Conservation (phyloP, 1,140 invertebrate species). For the Solen grandis region DNA sequence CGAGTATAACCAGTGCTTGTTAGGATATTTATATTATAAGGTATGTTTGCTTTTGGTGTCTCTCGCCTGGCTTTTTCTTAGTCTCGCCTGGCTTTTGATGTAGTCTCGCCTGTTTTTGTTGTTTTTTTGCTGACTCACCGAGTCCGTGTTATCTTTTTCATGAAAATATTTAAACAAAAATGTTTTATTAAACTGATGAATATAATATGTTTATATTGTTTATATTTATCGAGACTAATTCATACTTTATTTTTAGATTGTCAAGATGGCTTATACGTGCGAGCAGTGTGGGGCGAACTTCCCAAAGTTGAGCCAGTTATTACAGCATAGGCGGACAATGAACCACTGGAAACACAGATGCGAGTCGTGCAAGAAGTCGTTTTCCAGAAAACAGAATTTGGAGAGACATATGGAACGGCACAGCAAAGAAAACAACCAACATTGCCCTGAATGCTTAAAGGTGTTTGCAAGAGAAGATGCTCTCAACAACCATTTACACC, state of each 20-base stretch:
- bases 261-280: not conserved
- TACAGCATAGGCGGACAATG: not conserved
- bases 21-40: too few species aligned
- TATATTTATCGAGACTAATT: conserved; percentile 11
- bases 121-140: too few species aligned
- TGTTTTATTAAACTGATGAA: too few species aligned
- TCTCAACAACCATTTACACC: conserved; percentile 5
- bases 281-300: not conserved
- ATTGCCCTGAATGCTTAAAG: too few species aligned
- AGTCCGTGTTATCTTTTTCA: too few species aligned
- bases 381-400: not conserved
- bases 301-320: not conserved
- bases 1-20: too few species aligned
- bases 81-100: too few species aligned
- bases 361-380: conserved; percentile 5
- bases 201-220: too few species aligned
- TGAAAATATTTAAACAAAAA: too few species aligned
- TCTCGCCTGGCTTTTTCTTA: too few species aligned
- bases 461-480: conserved; percentile 4
- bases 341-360: conserved; percentile 14
- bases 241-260: not conserved
- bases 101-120: too few species aligned
- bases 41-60: too few species aligned
- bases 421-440: conserved; percentile 11
- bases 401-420: not conserved